phyloP scores from a whole-genome alignment of 1,140 invertebrate species.

The Calephelis nemesis region DNA sequence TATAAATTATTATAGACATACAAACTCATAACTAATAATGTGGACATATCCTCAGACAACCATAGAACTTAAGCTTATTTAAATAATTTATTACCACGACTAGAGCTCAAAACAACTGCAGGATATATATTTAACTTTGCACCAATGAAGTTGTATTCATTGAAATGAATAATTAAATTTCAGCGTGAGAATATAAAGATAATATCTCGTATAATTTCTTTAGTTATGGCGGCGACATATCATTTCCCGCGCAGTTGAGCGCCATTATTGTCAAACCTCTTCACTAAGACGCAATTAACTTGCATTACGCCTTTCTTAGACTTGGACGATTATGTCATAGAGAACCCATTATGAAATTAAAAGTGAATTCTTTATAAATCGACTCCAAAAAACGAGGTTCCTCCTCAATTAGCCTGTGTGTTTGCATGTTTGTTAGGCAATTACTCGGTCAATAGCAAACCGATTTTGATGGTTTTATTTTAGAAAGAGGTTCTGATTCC shows the following conservation, averaged over 20 bases:
- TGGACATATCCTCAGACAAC: no score
- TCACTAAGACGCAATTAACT: constrained; percentile 30
- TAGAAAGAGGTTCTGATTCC: no score
- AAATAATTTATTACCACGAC: constrained; percentile 8
- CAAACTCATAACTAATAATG: no score
- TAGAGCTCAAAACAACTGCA: constrained; percentile 4
- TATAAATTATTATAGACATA: no score
- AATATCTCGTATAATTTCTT: constrained; percentile 43
- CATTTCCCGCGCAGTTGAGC: constrained; percentile 47
- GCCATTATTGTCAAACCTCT: constrained; percentile 39
- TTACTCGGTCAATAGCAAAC: no score
- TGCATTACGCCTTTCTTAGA: constrained; percentile 16
- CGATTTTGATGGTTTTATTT: no score
- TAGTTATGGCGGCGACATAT: constrained; percentile 52
- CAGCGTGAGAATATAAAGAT: constrained; percentile 52
- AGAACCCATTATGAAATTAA: neutral
- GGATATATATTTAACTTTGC: constrained; percentile 13
- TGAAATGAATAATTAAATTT: constrained; percentile 17
- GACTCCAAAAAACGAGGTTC: no score
- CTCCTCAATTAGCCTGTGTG: no score
- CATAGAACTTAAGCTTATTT: constrained; percentile 7
- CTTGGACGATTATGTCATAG: neutral
- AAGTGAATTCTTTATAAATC: neutral
- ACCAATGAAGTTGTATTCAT: constrained; percentile 13
- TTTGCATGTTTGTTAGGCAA: no score